Conservation (phyloP, 2,113 vertebrate species). For the Sapayoa aenigma region DNA sequence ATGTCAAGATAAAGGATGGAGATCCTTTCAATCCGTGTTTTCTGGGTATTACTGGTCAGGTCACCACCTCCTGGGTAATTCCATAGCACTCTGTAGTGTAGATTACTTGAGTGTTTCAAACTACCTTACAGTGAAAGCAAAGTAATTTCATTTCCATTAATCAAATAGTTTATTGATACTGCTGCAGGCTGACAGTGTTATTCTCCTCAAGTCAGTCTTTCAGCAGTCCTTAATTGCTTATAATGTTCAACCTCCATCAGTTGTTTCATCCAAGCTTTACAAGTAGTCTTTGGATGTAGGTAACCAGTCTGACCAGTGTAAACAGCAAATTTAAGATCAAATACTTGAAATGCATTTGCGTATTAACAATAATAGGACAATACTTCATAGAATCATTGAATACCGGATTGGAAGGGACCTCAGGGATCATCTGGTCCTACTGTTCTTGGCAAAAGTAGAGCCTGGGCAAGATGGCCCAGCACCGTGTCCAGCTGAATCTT, state of each 20-base stretch:
- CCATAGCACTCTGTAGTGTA: accelerated
- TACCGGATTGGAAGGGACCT: neutral
- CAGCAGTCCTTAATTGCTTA: neutral
- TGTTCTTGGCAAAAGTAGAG: neutral
- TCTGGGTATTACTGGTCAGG: neutral
- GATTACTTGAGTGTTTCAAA: neutral
- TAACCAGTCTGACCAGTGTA: neutral
- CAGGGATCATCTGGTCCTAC: neutral
- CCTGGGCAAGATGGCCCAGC: neutral
- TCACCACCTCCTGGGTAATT: neutral
- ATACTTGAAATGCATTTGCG: neutral
- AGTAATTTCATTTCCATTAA: neutral
- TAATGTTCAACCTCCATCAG: neutral
- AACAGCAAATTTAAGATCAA: neutral
- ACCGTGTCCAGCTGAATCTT: neutral
- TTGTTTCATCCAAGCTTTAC: neutral
- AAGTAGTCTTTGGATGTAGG: neutral
- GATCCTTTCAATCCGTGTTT: neutral
- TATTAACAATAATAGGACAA: neutral
- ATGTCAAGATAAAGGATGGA: neutral
- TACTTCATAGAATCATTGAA: neutral
- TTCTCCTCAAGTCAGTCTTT: neutral
- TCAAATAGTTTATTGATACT: neutral
- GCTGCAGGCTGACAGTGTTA: neutral
- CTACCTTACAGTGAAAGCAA: neutral